Evolutionary conservation across 1,140 invertebrate genomes (phyloP), one percentile per base, ranked within the genome.

Genomic region (Neodiprion pinetum): DNA sequence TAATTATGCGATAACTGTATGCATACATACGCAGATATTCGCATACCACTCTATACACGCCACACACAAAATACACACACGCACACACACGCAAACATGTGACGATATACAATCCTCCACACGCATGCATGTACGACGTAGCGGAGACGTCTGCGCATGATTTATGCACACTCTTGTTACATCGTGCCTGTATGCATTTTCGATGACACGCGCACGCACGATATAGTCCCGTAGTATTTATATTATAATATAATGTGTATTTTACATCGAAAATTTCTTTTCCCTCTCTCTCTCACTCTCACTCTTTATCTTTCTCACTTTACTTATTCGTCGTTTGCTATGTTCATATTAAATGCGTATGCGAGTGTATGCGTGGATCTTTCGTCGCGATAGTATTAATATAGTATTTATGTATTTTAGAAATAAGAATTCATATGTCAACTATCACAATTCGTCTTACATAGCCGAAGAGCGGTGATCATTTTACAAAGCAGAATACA

Each of bases 201-300:
- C 11, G 11, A 12, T 61, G 17, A 61, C 53, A 17, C 9, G 28
- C 28, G 28, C 28, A 40, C 28, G 28, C 28, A 40, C 28, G 28
- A 40, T 40, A 80, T 82, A 80, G 81, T 82, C 82, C 82, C 81
- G 79, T 84, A 80, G 75, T 82, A 81, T 80, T 84, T 81, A 84
- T 82, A 85, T 14, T 65, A 65, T 17, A 21, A 65, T 14, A 14
- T 14, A 14, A 65, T 17, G 12, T 65, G 61, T 65, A 21, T 14
- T 17, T 65, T 17, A 65, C 12, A 14, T 65, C 61, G 61, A 14
- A 65, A 14, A 65, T 65, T 65, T 3, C 17, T 17, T 65, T 65
- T 65, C 61, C 17, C 2, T 65, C 61, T 65, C 17, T 65, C 17
- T 1, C 61, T 71, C 73, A 9, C 75, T 48, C 67, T 70, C 49